Base-by-base conservation (phyloP, 2,888 invertebrate genomes). In the Atethmia centrago region DNA sequence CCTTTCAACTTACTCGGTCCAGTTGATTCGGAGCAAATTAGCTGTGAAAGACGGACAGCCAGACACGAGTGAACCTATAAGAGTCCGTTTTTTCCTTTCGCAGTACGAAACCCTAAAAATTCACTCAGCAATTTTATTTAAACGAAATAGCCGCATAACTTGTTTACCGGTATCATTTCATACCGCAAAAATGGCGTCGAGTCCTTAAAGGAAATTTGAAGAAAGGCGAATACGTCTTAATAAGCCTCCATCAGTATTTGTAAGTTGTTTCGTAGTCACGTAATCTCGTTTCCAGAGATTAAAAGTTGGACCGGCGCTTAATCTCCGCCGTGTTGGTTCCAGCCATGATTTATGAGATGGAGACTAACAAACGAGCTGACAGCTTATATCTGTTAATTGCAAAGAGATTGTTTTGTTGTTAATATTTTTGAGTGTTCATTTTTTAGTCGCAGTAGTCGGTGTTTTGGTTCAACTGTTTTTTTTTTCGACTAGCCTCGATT, bases 201-300 rank as follows among this genome's bases (percentile, higher is more conserved):
- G 36, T 64, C 56, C 66, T 49, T 55, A 64, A 58, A 58, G 71
- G 53, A 72, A 74, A 71, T 47, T 72, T 64, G 28, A 66, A 79
- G 58, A 62, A 73, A 74, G 31, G 53, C 66, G 31, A 65, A 74
- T 75, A 67, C 66, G 40, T 77, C 76, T 74, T 80, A 82, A 83
- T 86, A 73, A 79, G 76, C 68, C 49, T 65, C 64, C 80, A 78
- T 80, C 79, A 78, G 79, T 75, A 64, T 75, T 68, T 76, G 67
- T 81, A 72, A 74, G 62, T 69, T 65, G 80, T 79, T 80, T 61
- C 58, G 74, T 77, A 71, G 84, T 86, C 85, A 85, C 86, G 85
- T 88, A 87, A 85, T 85, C 76, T 77, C 76, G 71, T 87, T 83
- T 83, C 71, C 61, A 67, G 67, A 88, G 89, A 89, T 89, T 89